phyloP scores from a whole-genome alignment of 2,113 vertebrate genomes.

The Scopus umbretta region DNA sequence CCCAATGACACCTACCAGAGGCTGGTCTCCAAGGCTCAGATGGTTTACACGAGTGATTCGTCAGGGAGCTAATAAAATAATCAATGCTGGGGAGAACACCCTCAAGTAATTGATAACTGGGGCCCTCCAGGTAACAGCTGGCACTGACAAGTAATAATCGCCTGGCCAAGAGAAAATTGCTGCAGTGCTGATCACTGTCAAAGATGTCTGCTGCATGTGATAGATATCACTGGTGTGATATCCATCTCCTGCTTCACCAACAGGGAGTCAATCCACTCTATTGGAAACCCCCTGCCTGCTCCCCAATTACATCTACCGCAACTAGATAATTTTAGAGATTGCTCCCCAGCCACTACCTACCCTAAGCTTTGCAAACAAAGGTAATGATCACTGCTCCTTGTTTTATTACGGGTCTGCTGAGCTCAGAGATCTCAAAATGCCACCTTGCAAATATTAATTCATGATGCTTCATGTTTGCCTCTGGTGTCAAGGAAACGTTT shows the following conservation, averaged over 20 bases:
- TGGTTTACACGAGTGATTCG: not conserved
- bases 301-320: not conserved
- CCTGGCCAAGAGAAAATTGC: not conserved
- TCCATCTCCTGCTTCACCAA: not conserved
- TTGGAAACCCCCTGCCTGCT: not conserved
- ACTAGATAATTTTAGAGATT: slow-evolving; percentile 6
- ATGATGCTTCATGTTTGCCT: not conserved
- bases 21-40: not conserved
- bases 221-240: not conserved
- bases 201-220: slow-evolving; percentile 4
- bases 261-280: not conserved
- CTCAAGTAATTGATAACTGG: slow-evolving; percentile 3
- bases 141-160: not conserved
- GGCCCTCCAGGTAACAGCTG: slow-evolving; percentile 26
- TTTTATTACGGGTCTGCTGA: slow-evolving; percentile 22
- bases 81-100: not conserved
- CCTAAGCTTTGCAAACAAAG: slow-evolving; percentile 38
- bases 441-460: slow-evolving; percentile 52
- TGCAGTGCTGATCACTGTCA: not conserved
- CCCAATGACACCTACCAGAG: not conserved
- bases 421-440: slow-evolving; percentile 33
- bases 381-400: not conserved
- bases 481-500: not conserved
- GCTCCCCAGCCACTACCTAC: not conserved
- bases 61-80: slow-evolving; percentile 32